A percentile compares a stretch with the other conserved stretches of the same genome.
Conservation (phyloP, 2,888 invertebrate genomes). For the Stratiomys singularior region DNA sequence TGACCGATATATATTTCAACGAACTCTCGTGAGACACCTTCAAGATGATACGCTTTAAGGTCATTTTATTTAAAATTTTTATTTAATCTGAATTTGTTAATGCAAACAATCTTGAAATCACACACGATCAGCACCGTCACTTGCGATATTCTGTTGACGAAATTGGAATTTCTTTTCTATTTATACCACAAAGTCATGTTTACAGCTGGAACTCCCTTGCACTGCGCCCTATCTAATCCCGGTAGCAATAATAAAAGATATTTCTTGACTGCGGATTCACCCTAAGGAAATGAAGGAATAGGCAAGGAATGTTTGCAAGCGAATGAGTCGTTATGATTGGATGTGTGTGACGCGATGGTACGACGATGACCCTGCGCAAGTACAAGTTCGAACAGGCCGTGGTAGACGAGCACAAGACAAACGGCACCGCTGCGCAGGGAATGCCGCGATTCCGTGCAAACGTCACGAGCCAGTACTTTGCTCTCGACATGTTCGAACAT, state of each 20-base stretch:
- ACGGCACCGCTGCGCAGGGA: not conserved
- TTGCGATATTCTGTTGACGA: not conserved
- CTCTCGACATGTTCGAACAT: slow-evolving; percentile 15
- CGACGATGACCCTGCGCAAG: not conserved
- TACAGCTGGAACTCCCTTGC: not conserved
- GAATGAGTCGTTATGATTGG: not conserved
- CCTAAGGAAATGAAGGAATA: too few relatives aligned
- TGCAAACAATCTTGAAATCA: not conserved
- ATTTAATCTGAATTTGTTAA: not conserved
- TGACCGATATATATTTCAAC: not conserved
- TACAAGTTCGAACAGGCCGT: not conserved
- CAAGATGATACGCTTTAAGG: not conserved
- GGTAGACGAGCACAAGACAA: not conserved
- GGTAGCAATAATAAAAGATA: not conserved
- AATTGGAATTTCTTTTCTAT: not conserved
- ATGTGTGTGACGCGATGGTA: not conserved
- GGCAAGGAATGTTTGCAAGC: not conserved
- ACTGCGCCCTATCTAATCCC: not conserved
- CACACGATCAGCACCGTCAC: not conserved
- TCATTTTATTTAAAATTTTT: not conserved
- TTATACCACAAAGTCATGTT: not conserved
- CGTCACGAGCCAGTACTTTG: not conserved
- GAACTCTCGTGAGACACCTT: not conserved
- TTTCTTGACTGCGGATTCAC: not conserved
- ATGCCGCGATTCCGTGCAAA: not conserved